These are phyloP conservation scores for Heliothis subflexa DNA, from an alignment of 1,140 invertebrate genomes.

Conservation along the genomic window DNA sequence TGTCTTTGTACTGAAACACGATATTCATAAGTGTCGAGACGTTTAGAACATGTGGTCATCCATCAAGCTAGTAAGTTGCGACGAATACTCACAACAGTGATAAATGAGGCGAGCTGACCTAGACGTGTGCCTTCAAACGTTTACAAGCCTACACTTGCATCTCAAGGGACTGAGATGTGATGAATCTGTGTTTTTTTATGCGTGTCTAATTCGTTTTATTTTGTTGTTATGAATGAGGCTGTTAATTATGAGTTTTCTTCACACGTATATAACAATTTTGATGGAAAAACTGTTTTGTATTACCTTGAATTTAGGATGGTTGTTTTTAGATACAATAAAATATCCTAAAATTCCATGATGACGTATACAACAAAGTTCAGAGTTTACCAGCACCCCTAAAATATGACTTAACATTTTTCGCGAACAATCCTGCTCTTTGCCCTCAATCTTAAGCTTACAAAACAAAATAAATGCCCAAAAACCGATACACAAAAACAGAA, in stretches of 20 bases:
- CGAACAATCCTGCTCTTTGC: too few species aligned
- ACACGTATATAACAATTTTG: too few species aligned
- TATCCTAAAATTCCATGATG: too few species aligned
- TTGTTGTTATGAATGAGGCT: neutral
- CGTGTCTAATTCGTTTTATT: neutral
- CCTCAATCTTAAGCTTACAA: too few species aligned
- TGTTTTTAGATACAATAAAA: too few species aligned
- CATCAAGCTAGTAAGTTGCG: conserved; percentile 11
- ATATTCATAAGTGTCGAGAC: conserved; percentile 21
- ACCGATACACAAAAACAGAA: neutral
- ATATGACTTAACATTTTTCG: too few species aligned
- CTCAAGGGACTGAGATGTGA: conserved; percentile 1
- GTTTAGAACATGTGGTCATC: conserved; percentile 8
- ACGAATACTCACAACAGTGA: conserved; percentile 13
- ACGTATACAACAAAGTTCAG: too few species aligned
- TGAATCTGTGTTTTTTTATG: neutral
- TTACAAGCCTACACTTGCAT: conserved; percentile 8
- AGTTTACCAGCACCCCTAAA: too few species aligned
- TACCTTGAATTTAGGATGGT: too few species aligned
- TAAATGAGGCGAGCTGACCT: conserved; percentile 33
- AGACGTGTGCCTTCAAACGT: conserved; percentile 15
- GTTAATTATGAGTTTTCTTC: too few species aligned
- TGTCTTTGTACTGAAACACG: neutral
- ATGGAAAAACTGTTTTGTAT: too few species aligned
- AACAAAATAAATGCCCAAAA: neutral